phyloP scores from a whole-genome alignment of 2,888 invertebrate genomes.

The Oscheius sp. region DNA sequence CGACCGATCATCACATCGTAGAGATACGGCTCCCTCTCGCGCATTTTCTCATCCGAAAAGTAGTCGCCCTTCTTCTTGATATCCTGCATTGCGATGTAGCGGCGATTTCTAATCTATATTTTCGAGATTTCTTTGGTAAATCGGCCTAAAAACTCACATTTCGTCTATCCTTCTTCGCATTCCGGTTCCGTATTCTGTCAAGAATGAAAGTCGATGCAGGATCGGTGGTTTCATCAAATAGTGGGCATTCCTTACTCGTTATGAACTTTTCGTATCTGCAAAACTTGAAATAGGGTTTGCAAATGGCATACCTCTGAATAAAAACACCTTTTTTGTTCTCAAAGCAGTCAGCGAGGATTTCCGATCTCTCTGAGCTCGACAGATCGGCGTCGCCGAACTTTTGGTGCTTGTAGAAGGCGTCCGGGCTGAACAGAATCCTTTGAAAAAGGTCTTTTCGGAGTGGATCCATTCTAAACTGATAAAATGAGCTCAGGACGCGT shows the following conservation, averaged over 20 bases:
- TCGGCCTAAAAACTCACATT: neutral
- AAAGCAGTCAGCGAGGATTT: conserved; percentile 50
- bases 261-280: conserved; percentile 55
- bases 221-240: conserved; percentile 50
- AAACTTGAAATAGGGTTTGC: neutral
- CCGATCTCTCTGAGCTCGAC: conserved; percentile 47
- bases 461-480: neutral
- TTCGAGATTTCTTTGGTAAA: neutral
- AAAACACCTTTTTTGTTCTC: conserved; percentile 53
- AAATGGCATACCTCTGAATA: conserved; percentile 51
- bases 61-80: conserved; percentile 76
- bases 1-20: conserved; percentile 91
- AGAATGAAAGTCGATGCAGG: conserved; percentile 26
- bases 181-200: conserved; percentile 27
- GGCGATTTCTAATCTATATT: conserved; percentile 52
- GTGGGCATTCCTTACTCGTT: conserved; percentile 39
- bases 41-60: conserved; percentile 93
- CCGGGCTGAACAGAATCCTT: conserved; percentile 44
- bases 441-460: conserved; percentile 39
- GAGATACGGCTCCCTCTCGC: conserved; percentile 87
- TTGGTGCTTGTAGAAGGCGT: conserved; percentile 63
- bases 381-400: conserved; percentile 60
- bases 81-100: conserved; percentile 60
- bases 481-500: no score
- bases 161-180: neutral